phyloP scores from a whole-genome alignment of 2,888 invertebrate genomes.

The Lycia hirtaria region DNA sequence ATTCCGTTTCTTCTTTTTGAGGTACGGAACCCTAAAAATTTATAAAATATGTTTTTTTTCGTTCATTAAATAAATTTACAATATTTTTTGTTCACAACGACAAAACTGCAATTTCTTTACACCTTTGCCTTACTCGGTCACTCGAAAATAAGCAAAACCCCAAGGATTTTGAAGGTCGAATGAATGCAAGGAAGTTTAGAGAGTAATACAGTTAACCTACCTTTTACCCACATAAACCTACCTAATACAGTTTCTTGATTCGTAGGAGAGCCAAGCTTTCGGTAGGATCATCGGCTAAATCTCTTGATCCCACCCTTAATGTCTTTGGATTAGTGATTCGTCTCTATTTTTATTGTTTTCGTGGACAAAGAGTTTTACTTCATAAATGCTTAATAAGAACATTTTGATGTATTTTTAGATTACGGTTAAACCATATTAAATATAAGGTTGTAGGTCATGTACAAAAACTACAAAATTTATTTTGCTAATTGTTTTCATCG shows the following conservation, averaged over 20 bases:
- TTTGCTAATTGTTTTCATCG: too few species aligned
- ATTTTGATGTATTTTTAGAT: background rate
- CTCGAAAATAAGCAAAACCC: background rate
- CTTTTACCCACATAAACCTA: too few species aligned
- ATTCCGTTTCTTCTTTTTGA: too few species aligned
- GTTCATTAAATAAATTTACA: too few species aligned
- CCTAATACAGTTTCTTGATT: slow-evolving; percentile 8
- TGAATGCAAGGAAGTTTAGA: background rate
- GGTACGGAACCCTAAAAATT: too few species aligned
- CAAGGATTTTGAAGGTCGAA: background rate
- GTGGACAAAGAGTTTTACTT: slow-evolving; percentile 1
- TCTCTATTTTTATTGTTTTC: slow-evolving; percentile 47
- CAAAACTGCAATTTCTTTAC: too few species aligned
- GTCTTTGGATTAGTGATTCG: slow-evolving; percentile 47
- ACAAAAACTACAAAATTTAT: too few species aligned
- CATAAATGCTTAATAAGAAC: background rate
- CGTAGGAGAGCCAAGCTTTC: slow-evolving; percentile 26
- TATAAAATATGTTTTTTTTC: too few species aligned
- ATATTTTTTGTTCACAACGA: too few species aligned
- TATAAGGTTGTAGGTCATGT: too few species aligned
- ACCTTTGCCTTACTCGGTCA: too few species aligned
- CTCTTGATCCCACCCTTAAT: slow-evolving; percentile 46
- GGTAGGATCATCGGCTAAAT: slow-evolving; percentile 39
- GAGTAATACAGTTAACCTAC: too few species aligned
- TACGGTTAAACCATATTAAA: background rate